Evolutionary conservation across 2,113 vertebrate species (phyloP).

Genomic region (Nothoprocta perdicaria): DNA sequence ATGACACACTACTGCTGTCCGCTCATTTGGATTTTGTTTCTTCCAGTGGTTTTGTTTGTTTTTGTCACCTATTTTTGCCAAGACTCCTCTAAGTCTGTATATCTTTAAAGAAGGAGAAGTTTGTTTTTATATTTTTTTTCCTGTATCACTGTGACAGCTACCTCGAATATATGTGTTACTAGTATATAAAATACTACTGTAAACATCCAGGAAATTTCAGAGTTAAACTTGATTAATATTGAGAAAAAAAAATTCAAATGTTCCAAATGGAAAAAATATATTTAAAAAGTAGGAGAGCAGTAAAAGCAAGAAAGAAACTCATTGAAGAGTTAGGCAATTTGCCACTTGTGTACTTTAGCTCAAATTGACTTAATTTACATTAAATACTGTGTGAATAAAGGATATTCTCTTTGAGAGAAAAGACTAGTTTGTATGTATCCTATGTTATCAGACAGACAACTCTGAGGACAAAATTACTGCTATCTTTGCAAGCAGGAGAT

Average conservation of each 20-base stretch:
- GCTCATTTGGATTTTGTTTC: neutral
- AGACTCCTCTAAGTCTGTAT: neutral
- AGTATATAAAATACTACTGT: neutral
- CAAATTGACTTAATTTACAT: neutral
- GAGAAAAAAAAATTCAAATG: neutral
- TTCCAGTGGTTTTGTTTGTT: neutral
- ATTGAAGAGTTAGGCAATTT: neutral
- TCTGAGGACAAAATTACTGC: neutral
- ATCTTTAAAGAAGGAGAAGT: neutral
- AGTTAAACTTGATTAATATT: neutral
- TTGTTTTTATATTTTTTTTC: neutral
- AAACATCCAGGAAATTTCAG: neutral
- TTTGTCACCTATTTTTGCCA: neutral
- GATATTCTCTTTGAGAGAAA: neutral
- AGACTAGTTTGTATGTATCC: neutral
- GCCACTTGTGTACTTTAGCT: neutral
- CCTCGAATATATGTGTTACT: neutral
- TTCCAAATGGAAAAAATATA: neutral
- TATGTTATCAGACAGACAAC: neutral
- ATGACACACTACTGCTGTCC: neutral
- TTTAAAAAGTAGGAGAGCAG: neutral
- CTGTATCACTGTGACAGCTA: neutral
- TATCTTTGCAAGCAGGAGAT: neutral
- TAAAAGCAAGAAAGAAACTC: neutral
- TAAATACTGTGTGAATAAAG: neutral